Conservation (phyloP, 2,113 vertebrate genomes). For the Oncorhynchus mykiss region DNA sequence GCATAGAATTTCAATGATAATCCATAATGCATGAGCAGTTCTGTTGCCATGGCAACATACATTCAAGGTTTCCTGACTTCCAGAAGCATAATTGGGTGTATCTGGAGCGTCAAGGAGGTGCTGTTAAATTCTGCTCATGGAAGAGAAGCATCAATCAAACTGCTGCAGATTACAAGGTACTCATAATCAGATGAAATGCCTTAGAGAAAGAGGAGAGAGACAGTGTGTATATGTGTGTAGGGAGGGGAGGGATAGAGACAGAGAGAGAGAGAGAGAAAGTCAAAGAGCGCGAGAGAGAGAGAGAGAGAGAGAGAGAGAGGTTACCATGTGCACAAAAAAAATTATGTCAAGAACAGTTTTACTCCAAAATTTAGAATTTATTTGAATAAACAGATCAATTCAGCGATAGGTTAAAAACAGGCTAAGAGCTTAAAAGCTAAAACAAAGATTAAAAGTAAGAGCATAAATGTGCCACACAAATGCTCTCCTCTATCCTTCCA, state of each 20-base stretch:
- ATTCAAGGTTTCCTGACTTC: constrained; percentile 91
- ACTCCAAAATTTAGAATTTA: too few relatives aligned
- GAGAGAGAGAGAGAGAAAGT: constrained; percentile 3
- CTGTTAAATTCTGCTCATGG: constrained; percentile 89
- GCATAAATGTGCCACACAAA: too few relatives aligned
- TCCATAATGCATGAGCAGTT: constrained; percentile 96
- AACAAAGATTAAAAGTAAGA: too few relatives aligned
- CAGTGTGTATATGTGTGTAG: too few relatives aligned
- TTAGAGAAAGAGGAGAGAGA: constrained; percentile 65
- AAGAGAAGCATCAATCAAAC: constrained; percentile 85
- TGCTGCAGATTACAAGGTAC: constrained; percentile 81
- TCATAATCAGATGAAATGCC: constrained; percentile 83
- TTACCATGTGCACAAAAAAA: too few relatives aligned
- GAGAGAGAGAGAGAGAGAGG: constrained; percentile 13
- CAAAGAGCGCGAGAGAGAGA: constrained; percentile 17
- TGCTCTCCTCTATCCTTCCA: too few relatives aligned
- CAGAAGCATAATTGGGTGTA: constrained; percentile 89
- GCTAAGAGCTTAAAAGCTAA: too few relatives aligned
- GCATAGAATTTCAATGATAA: constrained; percentile 55
- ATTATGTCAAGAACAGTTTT: too few relatives aligned
- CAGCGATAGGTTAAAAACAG: too few relatives aligned
- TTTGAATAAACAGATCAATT: too few relatives aligned
- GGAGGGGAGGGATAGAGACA: not conserved
- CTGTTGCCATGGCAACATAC: constrained; percentile 90
- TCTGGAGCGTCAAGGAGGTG: constrained; percentile 79